Evolutionary conservation across 2,797 vertebrate species (phyloP), one percentile per base, ranked within the genome.

Genomic region (Sparus aurata): DNA sequence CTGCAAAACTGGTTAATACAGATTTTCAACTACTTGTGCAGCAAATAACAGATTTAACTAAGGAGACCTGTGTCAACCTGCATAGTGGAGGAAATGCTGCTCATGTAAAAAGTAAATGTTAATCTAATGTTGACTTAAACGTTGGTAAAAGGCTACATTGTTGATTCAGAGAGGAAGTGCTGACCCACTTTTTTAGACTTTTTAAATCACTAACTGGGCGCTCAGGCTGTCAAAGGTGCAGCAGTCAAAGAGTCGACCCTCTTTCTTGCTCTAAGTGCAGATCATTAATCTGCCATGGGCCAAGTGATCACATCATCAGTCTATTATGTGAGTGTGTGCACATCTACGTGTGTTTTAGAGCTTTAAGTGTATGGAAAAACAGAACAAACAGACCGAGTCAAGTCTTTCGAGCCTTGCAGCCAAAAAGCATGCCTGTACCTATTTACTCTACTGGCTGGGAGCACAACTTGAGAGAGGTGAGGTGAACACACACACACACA

Each of bases 401-500:
- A 75, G 66, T 71, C 55, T 46, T 62, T 73, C 27, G 50, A 84
- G 82, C 77, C 85, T 87, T 13, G 77, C 69, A 84, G 89, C 87
- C 83, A 87, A 78, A 87, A 84, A 85, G 82, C 89, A 85, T 88
- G 87, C 77, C 87, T 79, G 74, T 89, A 52, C 87, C 65, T 78
- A 89, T 90, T 80, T 79, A 73, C 58, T 63, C 50, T 69, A 74
- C n/a, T 59, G 47, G 47, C 57, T 62, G 53, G 27, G 41, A 84
- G 46, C 49, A 73, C 50, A 63, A 64, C 17, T 57, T 45, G 43
- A 49, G 70, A 78, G 38, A 61, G 57, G 69, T 17, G 43, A 82
- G 52, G 58, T 47, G 52, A 81, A 83, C 52, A 70, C 41, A 75
- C 62, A 52, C 46, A 69, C 59, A 60, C 57, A 58, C 43, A 50